Base-by-base conservation (phyloP, 1,140 invertebrate genomes). In the Lepidostoma basale region DNA sequence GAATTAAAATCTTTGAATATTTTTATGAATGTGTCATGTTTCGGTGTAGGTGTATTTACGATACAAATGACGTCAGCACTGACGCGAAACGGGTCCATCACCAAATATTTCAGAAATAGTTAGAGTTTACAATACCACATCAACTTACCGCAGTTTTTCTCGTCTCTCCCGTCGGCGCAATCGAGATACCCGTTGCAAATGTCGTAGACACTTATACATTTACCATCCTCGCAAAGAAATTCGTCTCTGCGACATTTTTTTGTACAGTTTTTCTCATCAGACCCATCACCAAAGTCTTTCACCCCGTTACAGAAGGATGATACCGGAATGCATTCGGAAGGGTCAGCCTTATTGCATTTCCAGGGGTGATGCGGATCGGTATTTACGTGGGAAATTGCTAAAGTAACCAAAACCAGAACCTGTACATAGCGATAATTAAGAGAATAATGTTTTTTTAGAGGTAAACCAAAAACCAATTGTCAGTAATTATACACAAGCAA, bases 161-260 rank as follows among this genome's bases (percentile, higher is more conserved):
- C 90, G 74, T 93, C 91, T 72, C 88, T 88, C 30, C 80, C 84
- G 73, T 89, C 85, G 8, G 74, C 72, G 78, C 91, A 93, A 73
- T 95, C 87, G 22, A 59, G 66, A 23, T 76, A 73, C 69, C 80
- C 75, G 68, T 88, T 80, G 75, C 87, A 88, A 36, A 78, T 76
- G 40, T 78, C 75, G 4, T 76, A 76, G 66, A 77, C 75, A 68
- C 80, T 81, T 67, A 88, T 83, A 76, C 86, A 87, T 68, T 80
- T 74, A 28, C 86, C 86, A 75, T 85, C 84, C 14, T 76, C 72
- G 78, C 88, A 91, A 60, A 77, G 76, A 76, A 85, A 87, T 72
- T 87, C 78, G 40, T 72, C 76, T 49, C 3, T 12, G 14, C 12
- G 2, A 10, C 45, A 49, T 18, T 10, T n/a, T n/a, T n/a, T n/a